A percentile compares a stretch with the other conserved stretches of the same genome.
Evolutionary conservation across 2,797 vertebrate genomes (phyloP).

Genomic region (Muscicapa striata): DNA sequence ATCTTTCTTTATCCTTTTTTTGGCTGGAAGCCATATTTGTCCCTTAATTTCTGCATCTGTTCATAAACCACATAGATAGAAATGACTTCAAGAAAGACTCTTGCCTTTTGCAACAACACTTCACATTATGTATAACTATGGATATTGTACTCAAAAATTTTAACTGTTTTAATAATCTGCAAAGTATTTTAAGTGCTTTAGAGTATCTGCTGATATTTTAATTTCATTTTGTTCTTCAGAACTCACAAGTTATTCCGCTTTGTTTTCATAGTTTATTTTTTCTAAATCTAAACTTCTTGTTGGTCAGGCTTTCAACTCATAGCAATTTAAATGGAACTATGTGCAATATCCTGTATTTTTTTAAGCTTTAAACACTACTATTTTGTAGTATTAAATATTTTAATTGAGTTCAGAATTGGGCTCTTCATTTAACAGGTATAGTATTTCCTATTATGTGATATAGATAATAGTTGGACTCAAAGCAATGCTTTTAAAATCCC

Average conservation of each 20-base stretch:
- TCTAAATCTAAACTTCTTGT: background rate
- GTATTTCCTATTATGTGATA: background rate
- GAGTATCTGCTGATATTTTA: background rate
- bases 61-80: background rate
- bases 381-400: background rate
- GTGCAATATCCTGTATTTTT: background rate
- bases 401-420: background rate
- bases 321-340: background rate
- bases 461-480: background rate
- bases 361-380: background rate
- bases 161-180: background rate
- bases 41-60: background rate
- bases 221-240: background rate
- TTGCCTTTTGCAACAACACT: background rate
- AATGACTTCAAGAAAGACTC: background rate
- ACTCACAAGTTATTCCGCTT: background rate
- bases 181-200: background rate
- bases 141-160: background rate
- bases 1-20: background rate
- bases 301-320: background rate
- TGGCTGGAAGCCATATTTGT: accelerated
- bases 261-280: background rate
- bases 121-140: background rate
- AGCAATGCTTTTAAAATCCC: background rate
- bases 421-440: background rate